Conservation (phyloP, 2,888 invertebrate species). For the Liodrosophila aerea region DNA sequence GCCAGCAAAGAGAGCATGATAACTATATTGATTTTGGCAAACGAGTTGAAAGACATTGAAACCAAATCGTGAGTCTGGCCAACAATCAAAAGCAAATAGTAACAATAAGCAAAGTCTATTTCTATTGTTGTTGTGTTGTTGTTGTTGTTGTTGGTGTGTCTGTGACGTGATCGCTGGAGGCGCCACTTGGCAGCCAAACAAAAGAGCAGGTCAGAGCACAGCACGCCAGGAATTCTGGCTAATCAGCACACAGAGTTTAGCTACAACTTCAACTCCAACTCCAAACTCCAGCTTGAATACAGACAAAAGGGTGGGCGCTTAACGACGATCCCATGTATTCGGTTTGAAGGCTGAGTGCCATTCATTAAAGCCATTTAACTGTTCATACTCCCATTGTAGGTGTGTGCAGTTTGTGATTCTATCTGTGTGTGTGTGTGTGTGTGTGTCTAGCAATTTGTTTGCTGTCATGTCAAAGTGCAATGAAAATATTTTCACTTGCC, state of each 20-base stretch:
- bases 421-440: conserved; percentile 14
- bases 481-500: conserved; percentile 78
- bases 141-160: conserved; percentile 59
- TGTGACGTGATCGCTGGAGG: conserved; percentile 80
- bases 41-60: conserved; percentile 73
- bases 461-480: conserved; percentile 79
- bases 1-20: conserved; percentile 42
- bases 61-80: conserved; percentile 66
- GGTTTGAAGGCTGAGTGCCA: conserved; percentile 64
- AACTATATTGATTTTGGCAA: conserved; percentile 72
- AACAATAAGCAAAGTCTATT: conserved; percentile 58
- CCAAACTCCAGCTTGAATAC: neutral
- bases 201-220: conserved; percentile 67
- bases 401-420: conserved; percentile 42
- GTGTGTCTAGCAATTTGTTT: conserved; percentile 64
- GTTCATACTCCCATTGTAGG: conserved; percentile 43
- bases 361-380: conserved; percentile 72
- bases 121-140: conserved; percentile 28
- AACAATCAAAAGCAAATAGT: conserved; percentile 67
- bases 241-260: conserved; percentile 59
- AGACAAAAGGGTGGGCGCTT: conserved; percentile 64
- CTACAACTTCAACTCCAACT: conserved; percentile 6
- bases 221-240: conserved; percentile 74
- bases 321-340: conserved; percentile 67
- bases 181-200: conserved; percentile 76